phyloP scores from a whole-genome alignment of 1,140 invertebrate genomes.

The Batillaria attramentaria region DNA sequence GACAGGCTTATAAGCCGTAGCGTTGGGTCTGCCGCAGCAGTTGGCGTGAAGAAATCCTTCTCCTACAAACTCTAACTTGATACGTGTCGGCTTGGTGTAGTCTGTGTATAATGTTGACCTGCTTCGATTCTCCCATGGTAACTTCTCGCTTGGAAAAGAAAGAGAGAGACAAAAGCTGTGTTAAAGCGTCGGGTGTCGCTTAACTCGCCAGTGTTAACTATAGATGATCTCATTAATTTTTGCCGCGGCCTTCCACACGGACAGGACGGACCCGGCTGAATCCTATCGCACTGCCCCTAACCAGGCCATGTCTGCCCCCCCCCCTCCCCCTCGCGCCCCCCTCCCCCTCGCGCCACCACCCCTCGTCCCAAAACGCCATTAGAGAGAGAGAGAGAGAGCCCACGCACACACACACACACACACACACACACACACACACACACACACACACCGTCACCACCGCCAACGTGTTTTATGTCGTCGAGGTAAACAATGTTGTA shows the following conservation, averaged over 20 bases:
- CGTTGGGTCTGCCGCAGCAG: constrained; percentile 26
- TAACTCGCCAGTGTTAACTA: no score
- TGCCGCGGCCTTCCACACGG: neutral
- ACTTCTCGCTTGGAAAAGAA: neutral
- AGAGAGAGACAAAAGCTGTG: no score
- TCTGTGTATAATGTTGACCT: neutral
- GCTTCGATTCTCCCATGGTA: neutral
- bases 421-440: neutral
- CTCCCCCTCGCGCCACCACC: neutral
- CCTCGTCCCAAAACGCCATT: neutral
- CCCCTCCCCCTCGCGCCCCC: neutral
- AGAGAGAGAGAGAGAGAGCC: neutral
- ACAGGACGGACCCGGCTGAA: neutral
- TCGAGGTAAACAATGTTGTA: neutral
- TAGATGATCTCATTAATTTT: no score
- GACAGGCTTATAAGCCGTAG: neutral
- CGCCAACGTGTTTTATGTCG: neutral
- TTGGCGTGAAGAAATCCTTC: constrained; percentile 17
- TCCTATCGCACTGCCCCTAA: no score
- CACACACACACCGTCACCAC: neutral
- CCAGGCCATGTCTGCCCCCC: no score
- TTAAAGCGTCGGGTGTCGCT: no score
- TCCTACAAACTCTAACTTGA: constrained; percentile 15
- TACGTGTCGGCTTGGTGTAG: constrained; percentile 13
- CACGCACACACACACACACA: neutral